A percentile compares a stretch with the other conserved stretches of the same genome.
phyloP scores from a whole-genome alignment of 2,888 invertebrate genomes.

The Mesochorus sp. region DNA sequence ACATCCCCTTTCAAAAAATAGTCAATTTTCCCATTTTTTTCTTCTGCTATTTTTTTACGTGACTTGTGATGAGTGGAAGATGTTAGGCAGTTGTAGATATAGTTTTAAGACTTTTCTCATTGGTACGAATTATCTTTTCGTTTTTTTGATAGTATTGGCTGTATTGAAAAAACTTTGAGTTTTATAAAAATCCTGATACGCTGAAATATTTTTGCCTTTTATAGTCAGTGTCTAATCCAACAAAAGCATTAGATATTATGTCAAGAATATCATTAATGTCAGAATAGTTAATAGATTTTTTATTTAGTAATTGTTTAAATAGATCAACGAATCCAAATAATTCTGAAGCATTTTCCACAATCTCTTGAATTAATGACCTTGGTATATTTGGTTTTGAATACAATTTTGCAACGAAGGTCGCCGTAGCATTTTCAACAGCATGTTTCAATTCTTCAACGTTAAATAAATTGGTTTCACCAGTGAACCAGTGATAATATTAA shows the following conservation, averaged over 20 bases:
- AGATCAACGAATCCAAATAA: constrained; percentile 28
- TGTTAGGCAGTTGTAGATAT: constrained; percentile 40
- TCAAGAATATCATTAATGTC: constrained; percentile 4
- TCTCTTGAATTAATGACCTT: constrained; percentile 14
- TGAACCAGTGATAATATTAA: not conserved
- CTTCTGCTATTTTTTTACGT: constrained; percentile 12
- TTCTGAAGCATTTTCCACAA: constrained; percentile 36
- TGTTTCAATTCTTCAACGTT: constrained; percentile 13
- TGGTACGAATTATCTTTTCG: constrained; percentile 23
- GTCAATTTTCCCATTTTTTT: not conserved
- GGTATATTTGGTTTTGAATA: constrained; percentile 32
- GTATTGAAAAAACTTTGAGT: constrained; percentile 24
- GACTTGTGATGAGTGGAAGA: constrained; percentile 20
- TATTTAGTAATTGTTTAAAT: constrained; percentile 1
- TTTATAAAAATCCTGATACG: constrained; percentile 10
- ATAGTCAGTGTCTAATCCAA: constrained; percentile 31
- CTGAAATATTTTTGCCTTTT: constrained; percentile 12
- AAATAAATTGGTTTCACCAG: not conserved
- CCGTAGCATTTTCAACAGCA: constrained; percentile 2
- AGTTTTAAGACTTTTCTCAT: constrained; percentile 36
- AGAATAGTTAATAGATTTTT: constrained; percentile 6
- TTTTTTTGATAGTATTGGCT: not conserved
- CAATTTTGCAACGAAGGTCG: constrained; percentile 24
- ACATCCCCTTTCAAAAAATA: not conserved
- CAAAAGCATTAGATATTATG: constrained; percentile 19